Conservation (phyloP, 2,888 invertebrate genomes). For the Ommatoiulus sabulosus region DNA sequence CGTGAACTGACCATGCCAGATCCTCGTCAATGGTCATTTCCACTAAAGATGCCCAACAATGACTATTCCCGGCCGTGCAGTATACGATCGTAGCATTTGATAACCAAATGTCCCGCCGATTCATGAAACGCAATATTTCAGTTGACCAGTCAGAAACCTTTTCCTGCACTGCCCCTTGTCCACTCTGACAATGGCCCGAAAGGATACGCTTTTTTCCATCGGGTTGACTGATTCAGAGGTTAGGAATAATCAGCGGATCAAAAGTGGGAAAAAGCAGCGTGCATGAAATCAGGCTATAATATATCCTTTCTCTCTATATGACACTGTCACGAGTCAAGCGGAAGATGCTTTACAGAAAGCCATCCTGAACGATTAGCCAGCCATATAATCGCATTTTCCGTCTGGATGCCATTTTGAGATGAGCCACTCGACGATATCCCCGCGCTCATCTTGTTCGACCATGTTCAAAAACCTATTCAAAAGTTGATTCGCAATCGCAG, state of each 20-base stretch:
- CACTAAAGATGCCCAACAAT: background rate
- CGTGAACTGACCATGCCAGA: background rate
- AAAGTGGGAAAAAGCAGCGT: conserved; percentile 39
- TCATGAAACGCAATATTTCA: conserved; percentile 9
- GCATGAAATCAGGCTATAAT: conserved; percentile 27
- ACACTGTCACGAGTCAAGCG: conserved; percentile 30
- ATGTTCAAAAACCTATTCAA: conserved; percentile 36
- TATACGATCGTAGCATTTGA: background rate
- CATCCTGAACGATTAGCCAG: conserved; percentile 51
- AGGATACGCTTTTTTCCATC: background rate
- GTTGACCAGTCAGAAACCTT: background rate
- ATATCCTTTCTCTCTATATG: background rate
- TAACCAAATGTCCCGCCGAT: background rate
- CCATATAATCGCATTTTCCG: conserved; percentile 53
- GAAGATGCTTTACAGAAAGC: conserved; percentile 32
- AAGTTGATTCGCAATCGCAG: background rate
- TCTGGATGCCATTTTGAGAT: conserved; percentile 49
- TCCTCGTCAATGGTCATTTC: background rate
- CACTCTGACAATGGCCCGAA: background rate
- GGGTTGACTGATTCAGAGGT: background rate
- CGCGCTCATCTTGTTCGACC: conserved; percentile 48
- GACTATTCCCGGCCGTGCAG: background rate
- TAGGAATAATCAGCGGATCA: conserved; percentile 9
- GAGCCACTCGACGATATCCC: background rate
- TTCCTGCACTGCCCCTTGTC: background rate